Conservation (phyloP, 1,140 invertebrate species). For the Dinothrombium tinctorium region DNA sequence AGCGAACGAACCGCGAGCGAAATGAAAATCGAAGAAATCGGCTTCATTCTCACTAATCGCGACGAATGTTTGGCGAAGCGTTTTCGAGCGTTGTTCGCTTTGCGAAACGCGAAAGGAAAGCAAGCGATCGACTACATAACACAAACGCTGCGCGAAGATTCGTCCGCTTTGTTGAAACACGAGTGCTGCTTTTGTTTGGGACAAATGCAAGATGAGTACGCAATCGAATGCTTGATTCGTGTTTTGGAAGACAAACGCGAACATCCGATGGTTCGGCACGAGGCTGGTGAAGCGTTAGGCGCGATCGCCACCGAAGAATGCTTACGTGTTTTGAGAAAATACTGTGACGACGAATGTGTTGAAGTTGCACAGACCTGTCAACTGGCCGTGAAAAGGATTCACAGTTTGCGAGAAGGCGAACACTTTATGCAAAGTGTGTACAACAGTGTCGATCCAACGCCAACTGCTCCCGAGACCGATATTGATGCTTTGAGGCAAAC, state of each 20-base stretch:
- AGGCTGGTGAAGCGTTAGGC: slow-evolving; percentile 92
- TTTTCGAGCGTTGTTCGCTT: slow-evolving; percentile 81
- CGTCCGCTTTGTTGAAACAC: slow-evolving; percentile 85
- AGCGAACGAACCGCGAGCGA: too few species aligned
- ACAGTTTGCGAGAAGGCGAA: too few species aligned
- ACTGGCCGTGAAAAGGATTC: too few species aligned
- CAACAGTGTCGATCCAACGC: too few species aligned
- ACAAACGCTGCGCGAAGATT: slow-evolving; percentile 42
- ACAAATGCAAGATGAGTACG: slow-evolving; percentile 73
- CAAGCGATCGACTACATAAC: slow-evolving; percentile 53
- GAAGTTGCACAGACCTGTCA: slow-evolving; percentile 74
- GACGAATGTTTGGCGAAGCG: slow-evolving; percentile 63
- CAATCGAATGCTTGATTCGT: slow-evolving; percentile 46
- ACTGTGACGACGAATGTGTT: too few species aligned
- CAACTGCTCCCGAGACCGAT: too few species aligned
- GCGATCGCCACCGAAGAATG: slow-evolving; percentile 53
- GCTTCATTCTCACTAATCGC: slow-evolving; percentile 44
- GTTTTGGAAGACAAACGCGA: slow-evolving; percentile 53
- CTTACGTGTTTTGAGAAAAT: slow-evolving; percentile 10
- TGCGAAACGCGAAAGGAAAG: slow-evolving; percentile 73
- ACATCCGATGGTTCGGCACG: slow-evolving; percentile 88
- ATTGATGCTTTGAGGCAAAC: too few species aligned
- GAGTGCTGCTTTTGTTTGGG: slow-evolving; percentile 94
- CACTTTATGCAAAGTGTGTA: too few species aligned
- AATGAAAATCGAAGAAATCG: slow-evolving; percentile 28